Base-by-base conservation (phyloP, 1,140 invertebrate species). In the Nebria ingens region DNA sequence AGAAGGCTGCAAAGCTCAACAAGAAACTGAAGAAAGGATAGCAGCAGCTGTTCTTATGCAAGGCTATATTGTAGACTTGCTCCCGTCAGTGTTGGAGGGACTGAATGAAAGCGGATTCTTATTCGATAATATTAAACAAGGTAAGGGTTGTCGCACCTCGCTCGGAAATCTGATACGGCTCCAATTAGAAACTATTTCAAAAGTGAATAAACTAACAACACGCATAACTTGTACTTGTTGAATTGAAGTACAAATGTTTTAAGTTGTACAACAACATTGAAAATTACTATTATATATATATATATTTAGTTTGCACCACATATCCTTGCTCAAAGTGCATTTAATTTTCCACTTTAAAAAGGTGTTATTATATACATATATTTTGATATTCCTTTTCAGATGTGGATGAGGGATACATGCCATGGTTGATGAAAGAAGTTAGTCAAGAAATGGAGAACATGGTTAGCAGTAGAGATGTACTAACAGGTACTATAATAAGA, bases 351-450 rank as follows among this genome's bases (percentile, higher is more conserved):
- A 51, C 15, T 17, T 50, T 54, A n/a, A n/a, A n/a, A n/a, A n/a
- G n/a, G n/a, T n/a, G n/a, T n/a, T n/a, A 56, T 25, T 52, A 51
- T 45, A 21, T 40, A 56, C 22, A 12, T 21, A 19, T 59, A 12
- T 54, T 12, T 55, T 23, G 29, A 20, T 22, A 11, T 38, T 50
- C 64, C 58, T 50, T 69, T 69, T n/a, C 65, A 81, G 82, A 85
- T 55, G 73, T 86, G 0, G 86, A 91, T 64, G 85, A 89, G 62
- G 81, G 81, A 45, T 86, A 92, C 68, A 84, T 92, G 77, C 87
- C 89, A n/a, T 93, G 90, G 90, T 71, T 94, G 57, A 83, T 89
- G 70, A 80, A 83, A 13, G 86, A 90, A 69, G 87, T 93, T 13
- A 82, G 84, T 29, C 73, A 79, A 54, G 86, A 93, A 71, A 78